These are phyloP conservation scores for Brachirus orientalis DNA, from an alignment of 2,113 vertebrate species.

Conservation along the genomic window DNA sequence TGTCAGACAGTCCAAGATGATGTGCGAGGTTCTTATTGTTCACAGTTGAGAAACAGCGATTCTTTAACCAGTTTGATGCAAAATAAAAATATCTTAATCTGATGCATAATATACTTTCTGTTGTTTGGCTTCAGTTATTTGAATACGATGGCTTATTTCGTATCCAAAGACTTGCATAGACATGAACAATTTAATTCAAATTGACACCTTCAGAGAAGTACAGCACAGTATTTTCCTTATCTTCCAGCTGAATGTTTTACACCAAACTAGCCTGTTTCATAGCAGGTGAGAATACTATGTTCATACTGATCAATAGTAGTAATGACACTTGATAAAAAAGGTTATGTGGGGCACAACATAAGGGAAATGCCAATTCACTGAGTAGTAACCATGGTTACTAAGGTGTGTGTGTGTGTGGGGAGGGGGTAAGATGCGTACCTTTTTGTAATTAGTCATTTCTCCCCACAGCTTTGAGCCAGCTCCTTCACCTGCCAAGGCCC, in stretches of 20 bases:
- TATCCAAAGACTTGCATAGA: no score
- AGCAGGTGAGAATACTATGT: no score
- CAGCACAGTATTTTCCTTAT: neutral
- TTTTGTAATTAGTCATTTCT: conserved; percentile 70
- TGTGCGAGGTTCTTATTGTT: conserved; percentile 15
- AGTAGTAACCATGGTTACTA: conserved; percentile 59
- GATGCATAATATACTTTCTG: no score
- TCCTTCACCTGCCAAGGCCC: conserved; percentile 73
- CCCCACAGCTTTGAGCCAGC: conserved; percentile 77
- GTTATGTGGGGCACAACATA: conserved; percentile 15
- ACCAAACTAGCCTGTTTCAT: conserved; percentile 1
- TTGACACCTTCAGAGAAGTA: no score
- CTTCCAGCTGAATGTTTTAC: neutral
- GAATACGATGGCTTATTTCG: no score
- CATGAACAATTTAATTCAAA: no score
- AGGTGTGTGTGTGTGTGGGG: conserved; percentile 6
- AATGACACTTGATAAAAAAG: conserved; percentile 15
- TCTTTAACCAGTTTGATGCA: neutral
- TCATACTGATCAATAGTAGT: conserved; percentile 5
- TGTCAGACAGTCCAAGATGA: conserved; percentile 23
- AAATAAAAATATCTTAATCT: neutral
- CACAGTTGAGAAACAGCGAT: conserved; percentile 7
- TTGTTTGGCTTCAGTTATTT: neutral
- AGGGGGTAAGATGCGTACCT: conserved; percentile 7
- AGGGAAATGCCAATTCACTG: conserved; percentile 38